Base-by-base conservation (phyloP, 1,140 invertebrate species). In the Glossosoma conforme region DNA sequence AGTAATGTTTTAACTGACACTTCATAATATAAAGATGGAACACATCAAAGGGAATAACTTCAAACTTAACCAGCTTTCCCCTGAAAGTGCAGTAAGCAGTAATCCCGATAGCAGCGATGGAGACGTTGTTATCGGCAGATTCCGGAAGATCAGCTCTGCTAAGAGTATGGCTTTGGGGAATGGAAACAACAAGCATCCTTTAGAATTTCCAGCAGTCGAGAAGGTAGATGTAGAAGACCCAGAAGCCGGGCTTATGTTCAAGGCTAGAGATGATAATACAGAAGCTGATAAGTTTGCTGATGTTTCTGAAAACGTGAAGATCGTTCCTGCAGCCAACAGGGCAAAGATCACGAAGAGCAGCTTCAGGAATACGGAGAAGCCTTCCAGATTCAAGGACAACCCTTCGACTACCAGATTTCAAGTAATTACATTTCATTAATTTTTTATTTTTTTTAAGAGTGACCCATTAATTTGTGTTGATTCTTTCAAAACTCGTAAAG, bases 311-410 rank as follows among this genome's bases (percentile, higher is more conserved):
- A 46, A 56, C 3, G 45, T 63, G 15, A 63, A 65, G 19, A 57
- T 60, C 1, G 61, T 61, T 1, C 62, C 68, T 0, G 43, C 21
- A 11, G 46, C 40, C 10, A 53, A 52, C 32, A 49, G 54, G 33
- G 50, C 45, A 9, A 56, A 57, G 18, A 57, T 72, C 14, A 77
- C 77, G 5, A 80, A 79, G 60, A 79, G 77, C 58, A 80, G 78
- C 62, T 79, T 80, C 56, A 69, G 78, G 18, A 77, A 80, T 60
- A 68, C 77, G 21, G 77, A 79, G 50, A 80, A 79, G 57, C 77
- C 77, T 4, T 78, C 77, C 2, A 61, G 77, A 24, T 79, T 78
- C 50, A 78, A 73, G 58, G 75, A 78, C 57, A 68, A 76, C 25
- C 77, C 77, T 13, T 77, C 77, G 24, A 70, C 77, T 13, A 78